Evolutionary conservation across 2,888 invertebrate genomes (phyloP).

Genomic region (Periphyllus acericola): DNA sequence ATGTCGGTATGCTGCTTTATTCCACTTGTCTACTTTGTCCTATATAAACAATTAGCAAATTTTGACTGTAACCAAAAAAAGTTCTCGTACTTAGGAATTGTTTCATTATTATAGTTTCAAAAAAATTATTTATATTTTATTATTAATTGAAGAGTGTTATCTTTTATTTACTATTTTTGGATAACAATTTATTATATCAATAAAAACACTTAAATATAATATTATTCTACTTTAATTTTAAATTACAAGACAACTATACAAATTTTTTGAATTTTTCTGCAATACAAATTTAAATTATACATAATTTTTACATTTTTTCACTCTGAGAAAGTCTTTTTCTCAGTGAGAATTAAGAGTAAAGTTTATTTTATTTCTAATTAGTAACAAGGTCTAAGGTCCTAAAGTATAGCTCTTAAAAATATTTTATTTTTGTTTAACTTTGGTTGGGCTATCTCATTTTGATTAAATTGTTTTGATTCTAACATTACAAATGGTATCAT

Average conservation of each 20-base stretch:
- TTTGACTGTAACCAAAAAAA: too few relatives aligned
- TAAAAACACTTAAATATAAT: too few relatives aligned
- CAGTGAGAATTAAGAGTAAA: neutral
- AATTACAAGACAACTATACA: neutral
- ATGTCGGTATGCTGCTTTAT: too few relatives aligned
- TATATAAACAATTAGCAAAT: too few relatives aligned
- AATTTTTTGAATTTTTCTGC: neutral
- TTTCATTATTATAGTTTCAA: neutral
- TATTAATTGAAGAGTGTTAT: neutral
- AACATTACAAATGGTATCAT: neutral
- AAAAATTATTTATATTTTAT: neutral
- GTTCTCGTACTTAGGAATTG: too few relatives aligned
- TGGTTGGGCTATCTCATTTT: neutral
- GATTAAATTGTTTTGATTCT: neutral
- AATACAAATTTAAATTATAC: neutral
- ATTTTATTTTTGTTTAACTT: neutral
- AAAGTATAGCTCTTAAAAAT: neutral
- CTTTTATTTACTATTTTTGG: neutral
- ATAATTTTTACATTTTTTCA: neutral
- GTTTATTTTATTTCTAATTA: neutral
- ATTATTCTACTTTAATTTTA: neutral
- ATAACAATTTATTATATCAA: too few relatives aligned
- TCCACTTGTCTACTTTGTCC: too few relatives aligned
- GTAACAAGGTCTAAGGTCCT: neutral
- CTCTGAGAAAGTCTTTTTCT: neutral